A percentile compares a stretch with the other conserved stretches of the same genome.
These are phyloP conservation scores for Netelia virgata DNA, from an alignment of 2,888 invertebrate species.

Conservation along the genomic window DNA sequence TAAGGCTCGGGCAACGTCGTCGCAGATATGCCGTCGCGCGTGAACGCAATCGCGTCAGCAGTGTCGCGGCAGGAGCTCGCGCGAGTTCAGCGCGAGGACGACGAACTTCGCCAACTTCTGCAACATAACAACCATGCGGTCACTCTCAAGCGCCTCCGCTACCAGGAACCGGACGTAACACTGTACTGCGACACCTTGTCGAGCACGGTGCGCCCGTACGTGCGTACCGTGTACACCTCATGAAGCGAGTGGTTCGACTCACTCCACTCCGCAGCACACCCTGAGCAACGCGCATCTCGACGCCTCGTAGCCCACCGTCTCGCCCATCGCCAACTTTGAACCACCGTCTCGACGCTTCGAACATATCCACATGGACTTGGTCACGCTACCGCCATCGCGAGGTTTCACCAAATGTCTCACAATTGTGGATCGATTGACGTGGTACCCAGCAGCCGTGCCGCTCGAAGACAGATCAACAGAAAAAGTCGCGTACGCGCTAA, in stretches of 20 bases:
- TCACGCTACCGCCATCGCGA: constrained; percentile 18
- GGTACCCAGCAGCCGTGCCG: constrained; percentile 32
- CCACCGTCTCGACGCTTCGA: constrained; percentile 38
- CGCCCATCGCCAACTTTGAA: constrained; percentile 21
- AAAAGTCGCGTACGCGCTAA: too few relatives aligned
- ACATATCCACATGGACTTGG: constrained; percentile 45
- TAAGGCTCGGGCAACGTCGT: too few relatives aligned
- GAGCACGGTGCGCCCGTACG: too few relatives aligned
- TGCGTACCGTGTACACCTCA: not conserved
- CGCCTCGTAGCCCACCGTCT: constrained; percentile 76
- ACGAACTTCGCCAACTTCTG: too few relatives aligned
- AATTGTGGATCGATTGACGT: constrained; percentile 45
- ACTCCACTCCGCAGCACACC: constrained; percentile 71
- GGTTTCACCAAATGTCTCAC: constrained; percentile 35
- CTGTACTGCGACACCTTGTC: too few relatives aligned
- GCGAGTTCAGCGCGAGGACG: too few relatives aligned
- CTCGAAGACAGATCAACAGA: constrained; percentile 20
- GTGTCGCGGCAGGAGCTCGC: too few relatives aligned
- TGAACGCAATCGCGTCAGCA: too few relatives aligned
- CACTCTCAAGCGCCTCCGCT: too few relatives aligned
- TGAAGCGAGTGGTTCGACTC: constrained; percentile 43
- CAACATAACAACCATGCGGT: too few relatives aligned
- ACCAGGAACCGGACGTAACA: too few relatives aligned
- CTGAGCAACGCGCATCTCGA: constrained; percentile 66
- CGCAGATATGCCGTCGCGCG: too few relatives aligned